Conservation (phyloP, 2,797 vertebrate genomes). For the Meda fulgida region DNA sequence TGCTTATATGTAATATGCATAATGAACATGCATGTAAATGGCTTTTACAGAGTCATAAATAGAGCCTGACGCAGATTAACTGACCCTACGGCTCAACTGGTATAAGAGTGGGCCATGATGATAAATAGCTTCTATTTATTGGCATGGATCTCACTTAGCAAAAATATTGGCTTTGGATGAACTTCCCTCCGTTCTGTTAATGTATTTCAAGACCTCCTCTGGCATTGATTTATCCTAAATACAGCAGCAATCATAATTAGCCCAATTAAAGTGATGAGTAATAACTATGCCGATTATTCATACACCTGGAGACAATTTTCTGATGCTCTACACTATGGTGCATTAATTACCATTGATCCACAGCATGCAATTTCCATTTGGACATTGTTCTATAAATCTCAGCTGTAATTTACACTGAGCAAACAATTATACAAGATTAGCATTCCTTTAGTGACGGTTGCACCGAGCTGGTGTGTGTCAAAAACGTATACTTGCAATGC, state of each 20-base stretch:
- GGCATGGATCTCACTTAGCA: conserved; percentile 74
- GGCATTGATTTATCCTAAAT: conserved; percentile 60
- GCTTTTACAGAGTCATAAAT: conserved; percentile 74
- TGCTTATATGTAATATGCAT: conserved; percentile 38
- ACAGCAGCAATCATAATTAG: conserved; percentile 72
- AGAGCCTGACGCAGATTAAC: conserved; percentile 72
- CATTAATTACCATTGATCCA: conserved; percentile 74
- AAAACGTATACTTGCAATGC: background rate
- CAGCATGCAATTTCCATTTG: conserved; percentile 64
- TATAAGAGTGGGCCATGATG: conserved; percentile 72
- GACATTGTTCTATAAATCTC: conserved; percentile 64
- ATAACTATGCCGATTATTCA: conserved; percentile 73
- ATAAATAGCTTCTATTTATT: conserved; percentile 79
- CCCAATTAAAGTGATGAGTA: conserved; percentile 73
- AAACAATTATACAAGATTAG: conserved; percentile 55
- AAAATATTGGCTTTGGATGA: conserved; percentile 76
- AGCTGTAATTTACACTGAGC: conserved; percentile 45
- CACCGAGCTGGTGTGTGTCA: conserved; percentile 2
- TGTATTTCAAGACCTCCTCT: conserved; percentile 53
- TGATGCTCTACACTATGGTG: conserved; percentile 68
- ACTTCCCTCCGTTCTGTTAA: conserved; percentile 39
- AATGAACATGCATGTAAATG: conserved; percentile 49
- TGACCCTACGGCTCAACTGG: conserved; percentile 73
- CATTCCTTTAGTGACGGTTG: conserved; percentile 48
- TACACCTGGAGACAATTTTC: conserved; percentile 80